Evolutionary conservation across 2,888 invertebrate genomes (phyloP), one percentile per base, ranked within the genome.

Genomic region (Dryobotodes eremita): DNA sequence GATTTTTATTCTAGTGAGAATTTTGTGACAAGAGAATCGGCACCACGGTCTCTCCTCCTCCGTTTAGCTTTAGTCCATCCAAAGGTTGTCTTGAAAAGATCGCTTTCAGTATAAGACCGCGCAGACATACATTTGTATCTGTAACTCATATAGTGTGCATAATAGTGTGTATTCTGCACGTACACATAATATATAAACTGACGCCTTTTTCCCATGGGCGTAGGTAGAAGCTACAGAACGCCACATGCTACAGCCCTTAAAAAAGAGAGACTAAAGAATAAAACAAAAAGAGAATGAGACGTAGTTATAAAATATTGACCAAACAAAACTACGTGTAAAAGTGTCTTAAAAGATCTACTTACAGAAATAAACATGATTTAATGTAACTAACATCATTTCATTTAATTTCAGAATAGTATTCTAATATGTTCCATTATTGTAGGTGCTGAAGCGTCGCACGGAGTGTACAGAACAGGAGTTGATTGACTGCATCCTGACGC

Each of bases 401-500:
- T 20, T 7, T 42, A 2, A 42, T 65, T 42, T n/a, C 17, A 20
- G 26, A 46, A 26, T 66, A 46, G 46, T 36, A 2, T 8, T 10
- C 31, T 36, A 36, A 2, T 23, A 13, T 26, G 26, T 69, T 57
- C 0, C n/a, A 26, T 23, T 57, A 26, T 42, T 61, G 11, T 88
- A 95, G 90, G 96, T 97, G 0, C 88, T 97, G 73, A 93, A 97
- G 36, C 97, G 98, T 70, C 97, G 99, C 74, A 97, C 92, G 0
- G 90, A 95, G 13, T 98, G 98, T 90, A 88, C 94, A 0, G 98
- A 99, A 92, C 86, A 90, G 0, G 97, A 97, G 80, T 93, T 99
- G 55, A 92, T 98, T 5, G 85, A 93, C 0, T 94, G 97, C 0
- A 94, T 99, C 6, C 86, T 98, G 79, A 89, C 94, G 36, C 93